These are phyloP conservation scores for Acropora yongei DNA, from an alignment of 64 coral and sea anemone species.

Conservation along the genomic window DNA sequence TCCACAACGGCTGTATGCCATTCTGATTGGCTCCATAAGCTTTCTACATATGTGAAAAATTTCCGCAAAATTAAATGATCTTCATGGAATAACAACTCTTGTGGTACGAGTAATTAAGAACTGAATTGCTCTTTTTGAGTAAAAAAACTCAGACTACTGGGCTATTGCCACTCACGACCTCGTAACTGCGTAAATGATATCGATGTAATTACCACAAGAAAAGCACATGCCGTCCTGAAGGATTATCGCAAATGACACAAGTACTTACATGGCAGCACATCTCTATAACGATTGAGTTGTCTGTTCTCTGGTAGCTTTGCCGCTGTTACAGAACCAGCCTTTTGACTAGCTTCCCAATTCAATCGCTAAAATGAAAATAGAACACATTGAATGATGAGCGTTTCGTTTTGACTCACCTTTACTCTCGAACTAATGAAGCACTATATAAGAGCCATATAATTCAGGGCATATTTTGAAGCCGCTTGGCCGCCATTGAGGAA, in stretches of 20 bases:
- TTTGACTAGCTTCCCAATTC: conserved; percentile 79
- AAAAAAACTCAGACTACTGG: too few relatives aligned
- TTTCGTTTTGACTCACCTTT: neutral
- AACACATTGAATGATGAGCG: neutral
- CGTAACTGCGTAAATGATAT: too few relatives aligned
- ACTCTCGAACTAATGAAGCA: too few relatives aligned
- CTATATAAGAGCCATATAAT: too few relatives aligned
- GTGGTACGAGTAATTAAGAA: too few relatives aligned
- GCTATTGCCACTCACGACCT: too few relatives aligned
- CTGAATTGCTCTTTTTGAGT: too few relatives aligned
- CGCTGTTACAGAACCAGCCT: conserved; percentile 71
- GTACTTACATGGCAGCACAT: conserved; percentile 92
- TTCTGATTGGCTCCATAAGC: too few relatives aligned
- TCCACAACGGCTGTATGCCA: too few relatives aligned
- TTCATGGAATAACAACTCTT: too few relatives aligned
- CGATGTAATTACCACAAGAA: neutral
- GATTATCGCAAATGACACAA: neutral
- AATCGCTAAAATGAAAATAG: conserved; percentile 27
- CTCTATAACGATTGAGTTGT: conserved; percentile 83
- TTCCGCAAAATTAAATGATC: too few relatives aligned
- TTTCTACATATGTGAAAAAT: too few relatives aligned
- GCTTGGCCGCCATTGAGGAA: neutral
- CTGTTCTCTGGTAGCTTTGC: conserved; percentile 89
- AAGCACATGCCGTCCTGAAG: neutral
- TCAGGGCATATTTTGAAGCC: neutral